Percentiles rank a stretch among this genome's conserved stretches.
Conservation (phyloP, 2,888 invertebrate species). For the Ptychoptera albimana region DNA sequence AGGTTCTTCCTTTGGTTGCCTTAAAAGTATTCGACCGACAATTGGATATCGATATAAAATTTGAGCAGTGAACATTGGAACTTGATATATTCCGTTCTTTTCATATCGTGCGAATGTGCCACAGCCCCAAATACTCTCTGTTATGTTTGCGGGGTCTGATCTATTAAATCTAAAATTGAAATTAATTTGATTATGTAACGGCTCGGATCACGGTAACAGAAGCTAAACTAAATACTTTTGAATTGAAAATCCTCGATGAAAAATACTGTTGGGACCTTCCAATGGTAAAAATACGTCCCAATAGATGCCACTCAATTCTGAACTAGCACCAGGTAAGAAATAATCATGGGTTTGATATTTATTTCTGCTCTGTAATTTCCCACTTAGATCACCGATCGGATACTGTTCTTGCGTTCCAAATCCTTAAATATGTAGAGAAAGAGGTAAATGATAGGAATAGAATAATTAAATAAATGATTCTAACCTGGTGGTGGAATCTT, state of each 20-base stretch:
- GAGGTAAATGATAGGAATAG: neutral
- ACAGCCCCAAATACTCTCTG: conserved; percentile 33
- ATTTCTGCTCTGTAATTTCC: conserved; percentile 63
- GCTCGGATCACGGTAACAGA: neutral
- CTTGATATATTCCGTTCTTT: conserved; percentile 46
- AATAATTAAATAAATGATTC: conserved; percentile 13
- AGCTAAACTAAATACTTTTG: conserved; percentile 47
- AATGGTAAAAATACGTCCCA: conserved; percentile 78
- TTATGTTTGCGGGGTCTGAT: conserved; percentile 19
- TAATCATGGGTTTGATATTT: conserved; percentile 50
- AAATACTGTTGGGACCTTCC: conserved; percentile 59
- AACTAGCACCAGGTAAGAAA: conserved; percentile 48
- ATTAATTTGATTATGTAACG: neutral
- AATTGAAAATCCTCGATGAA: conserved; percentile 53
- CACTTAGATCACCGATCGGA: conserved; percentile 75
- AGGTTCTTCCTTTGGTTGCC: conserved; percentile 64
- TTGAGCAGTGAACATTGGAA: conserved; percentile 59
- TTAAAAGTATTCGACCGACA: conserved; percentile 66
- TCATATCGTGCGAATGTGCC: conserved; percentile 47
- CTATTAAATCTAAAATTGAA: conserved; percentile 16
- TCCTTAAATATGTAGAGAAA: conserved; percentile 27
- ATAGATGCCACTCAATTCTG: conserved; percentile 56
- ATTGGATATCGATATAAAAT: conserved; percentile 75
- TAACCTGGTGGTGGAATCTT: conserved; percentile 48
- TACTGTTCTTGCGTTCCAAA: conserved; percentile 81